These are phyloP conservation scores for Cloeon dipterum DNA, from an alignment of 2,888 invertebrate genomes.

Conservation along the genomic window DNA sequence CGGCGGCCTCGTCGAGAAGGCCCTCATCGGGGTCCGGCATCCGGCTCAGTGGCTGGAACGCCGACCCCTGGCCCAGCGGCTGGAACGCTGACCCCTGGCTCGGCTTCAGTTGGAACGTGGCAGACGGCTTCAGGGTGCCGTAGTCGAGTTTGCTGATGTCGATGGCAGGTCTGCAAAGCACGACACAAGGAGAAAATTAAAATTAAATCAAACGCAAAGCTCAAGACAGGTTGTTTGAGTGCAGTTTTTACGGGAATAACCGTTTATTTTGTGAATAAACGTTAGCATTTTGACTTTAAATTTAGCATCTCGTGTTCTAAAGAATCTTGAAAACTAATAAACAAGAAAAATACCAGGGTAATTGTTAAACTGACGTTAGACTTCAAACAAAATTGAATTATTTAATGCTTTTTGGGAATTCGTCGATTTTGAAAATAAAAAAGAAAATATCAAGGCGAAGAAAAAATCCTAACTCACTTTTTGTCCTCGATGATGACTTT, in stretches of 20 bases:
- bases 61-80: slow-evolving; percentile 48
- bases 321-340: too few relatives aligned
- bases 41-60: slow-evolving; percentile 2
- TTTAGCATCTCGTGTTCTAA: background rate
- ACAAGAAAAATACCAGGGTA: too few relatives aligned
- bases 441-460: background rate
- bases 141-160: slow-evolving; percentile 23
- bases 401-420: too few relatives aligned
- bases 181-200: background rate
- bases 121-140: slow-evolving; percentile 32
- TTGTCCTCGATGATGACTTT: slow-evolving; percentile 37
- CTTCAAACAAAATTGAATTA: too few relatives aligned
- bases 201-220: too few relatives aligned
- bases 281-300: background rate
- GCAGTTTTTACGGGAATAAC: too few relatives aligned
- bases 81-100: slow-evolving; percentile 64
- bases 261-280: too few relatives aligned
- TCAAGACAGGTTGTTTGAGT: too few relatives aligned
- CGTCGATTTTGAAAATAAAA: background rate
- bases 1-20: background rate
- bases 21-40: background rate
- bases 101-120: slow-evolving; percentile 52
- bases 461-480: slow-evolving; percentile 17
- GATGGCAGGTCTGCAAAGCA: slow-evolving; percentile 20
- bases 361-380: too few relatives aligned